Base-by-base conservation (phyloP, 2,888 invertebrate species). In the Arctia plantaginis region DNA sequence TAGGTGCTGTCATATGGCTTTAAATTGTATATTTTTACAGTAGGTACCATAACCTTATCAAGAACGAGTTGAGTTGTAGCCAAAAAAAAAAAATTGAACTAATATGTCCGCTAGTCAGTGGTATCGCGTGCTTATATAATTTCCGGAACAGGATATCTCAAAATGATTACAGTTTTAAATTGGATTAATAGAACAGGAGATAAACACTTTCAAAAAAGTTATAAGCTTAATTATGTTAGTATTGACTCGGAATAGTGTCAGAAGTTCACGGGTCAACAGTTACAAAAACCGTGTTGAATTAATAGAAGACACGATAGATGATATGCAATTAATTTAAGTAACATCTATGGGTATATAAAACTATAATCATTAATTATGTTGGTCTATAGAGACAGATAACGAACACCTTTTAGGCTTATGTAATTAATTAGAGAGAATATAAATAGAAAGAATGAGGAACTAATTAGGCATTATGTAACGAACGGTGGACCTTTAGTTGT, bases 391-490 rank as follows among this genome's bases (percentile, higher is more conserved):
- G 51, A 72, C 73, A 35, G 75, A 77, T 80, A 81, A 78, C 72
- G 75, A 62, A 51, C 55, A 64, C 27, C 59, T 70, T 74, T 80
- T 66, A 71, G 62, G 55, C 68, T 83, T 83, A 79, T 73, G 72
- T 76, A 78, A 80, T 73, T 35, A 44, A 18, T 74, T 67, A 65
- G 74, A 47, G 35, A 44, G 35, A 55, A 39, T 73, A 70, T 66
- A 55, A 33, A 27, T 62, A 47, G 47, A 68, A 74, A 74, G 73
- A 77, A 78, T 73, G 70, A 78, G 70, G 73, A 77, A 82, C 69
- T 82, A 75, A 79, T 74, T 78, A 72, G 71, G 69, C 18, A 75
- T 84, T 84, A 82, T 41, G 51, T 78, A 84, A 73, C 51, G 64
- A 70, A 76, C 65, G 71, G 59, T 67, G 68, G 64, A 74, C 76